Evolutionary conservation across 1,140 invertebrate species (phyloP).

Genomic region (Calliopsis andreniformis): DNA sequence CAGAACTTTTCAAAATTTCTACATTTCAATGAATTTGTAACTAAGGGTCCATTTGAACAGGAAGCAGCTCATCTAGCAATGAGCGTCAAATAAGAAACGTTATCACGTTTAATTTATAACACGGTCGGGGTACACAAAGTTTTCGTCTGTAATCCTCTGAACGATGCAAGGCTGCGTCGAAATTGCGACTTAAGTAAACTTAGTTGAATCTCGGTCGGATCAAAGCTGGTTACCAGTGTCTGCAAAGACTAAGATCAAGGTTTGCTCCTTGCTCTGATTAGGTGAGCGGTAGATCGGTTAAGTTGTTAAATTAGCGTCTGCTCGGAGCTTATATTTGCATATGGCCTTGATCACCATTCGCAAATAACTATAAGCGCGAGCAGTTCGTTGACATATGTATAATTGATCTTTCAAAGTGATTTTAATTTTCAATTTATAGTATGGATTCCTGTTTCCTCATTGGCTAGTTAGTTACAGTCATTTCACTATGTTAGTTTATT

Average conservation of each 20-base stretch:
- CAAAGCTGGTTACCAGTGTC: background rate
- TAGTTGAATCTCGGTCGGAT: background rate
- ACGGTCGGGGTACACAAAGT: background rate
- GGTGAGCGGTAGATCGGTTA: background rate
- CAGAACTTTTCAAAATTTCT: too few relatives aligned
- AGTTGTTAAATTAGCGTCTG: slow-evolving; percentile 20
- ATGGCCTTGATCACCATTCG: background rate
- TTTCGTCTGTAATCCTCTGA: slow-evolving; percentile 10
- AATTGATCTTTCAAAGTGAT: background rate
- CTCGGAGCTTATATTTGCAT: background rate
- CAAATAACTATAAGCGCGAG: too few relatives aligned
- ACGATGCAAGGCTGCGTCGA: background rate
- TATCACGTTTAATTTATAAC: background rate
- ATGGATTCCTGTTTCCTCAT: too few relatives aligned
- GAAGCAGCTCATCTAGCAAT: too few relatives aligned
- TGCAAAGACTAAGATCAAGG: slow-evolving; percentile 12
- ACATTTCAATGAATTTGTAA: too few relatives aligned
- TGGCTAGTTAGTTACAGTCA: background rate
- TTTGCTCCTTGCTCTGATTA: slow-evolving; percentile 26
- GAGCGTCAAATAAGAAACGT: background rate
- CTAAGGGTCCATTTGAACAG: too few relatives aligned
- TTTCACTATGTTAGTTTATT: background rate
- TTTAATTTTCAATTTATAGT: background rate
- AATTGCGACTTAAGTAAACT: slow-evolving; percentile 13
- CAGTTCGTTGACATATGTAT: background rate